A percentile compares a stretch with the other conserved stretches of the same genome.
Evolutionary conservation across 2,888 invertebrate genomes (phyloP).

Genomic region (Eupithecia subfuscata): DNA sequence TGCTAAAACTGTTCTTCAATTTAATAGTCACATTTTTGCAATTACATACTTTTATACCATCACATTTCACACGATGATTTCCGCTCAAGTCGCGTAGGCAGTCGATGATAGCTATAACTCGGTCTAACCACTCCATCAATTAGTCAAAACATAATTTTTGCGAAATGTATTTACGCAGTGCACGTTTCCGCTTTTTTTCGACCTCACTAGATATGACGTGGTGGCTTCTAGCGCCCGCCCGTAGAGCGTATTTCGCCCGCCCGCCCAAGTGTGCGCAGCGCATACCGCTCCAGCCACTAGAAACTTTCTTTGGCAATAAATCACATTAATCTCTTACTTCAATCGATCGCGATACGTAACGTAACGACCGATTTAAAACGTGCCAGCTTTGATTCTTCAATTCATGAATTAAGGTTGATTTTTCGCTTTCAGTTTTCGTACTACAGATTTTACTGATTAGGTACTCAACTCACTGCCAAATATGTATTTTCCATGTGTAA

Average conservation of each 20-base stretch:
- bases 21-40: background rate
- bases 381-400: slow-evolving; percentile 34
- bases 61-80: slow-evolving; percentile 14
- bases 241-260: slow-evolving; percentile 40
- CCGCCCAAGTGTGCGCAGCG: slow-evolving; percentile 41
- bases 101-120: slow-evolving; percentile 7
- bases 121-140: slow-evolving; percentile 12
- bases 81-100: slow-evolving; percentile 12
- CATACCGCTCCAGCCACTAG: slow-evolving; percentile 34
- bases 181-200: background rate
- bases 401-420: slow-evolving; percentile 29
- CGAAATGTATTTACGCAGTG: slow-evolving; percentile 3
- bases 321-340: slow-evolving; percentile 42
- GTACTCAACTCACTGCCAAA: slow-evolving; percentile 18
- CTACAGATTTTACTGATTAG: slow-evolving; percentile 11
- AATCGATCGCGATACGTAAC: slow-evolving; percentile 40
- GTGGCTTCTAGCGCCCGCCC: slow-evolving; percentile 45
- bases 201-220: slow-evolving; percentile 38
- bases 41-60: background rate
- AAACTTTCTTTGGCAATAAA: slow-evolving; percentile 43
- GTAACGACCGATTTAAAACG: slow-evolving; percentile 39
- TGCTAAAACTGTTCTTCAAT: background rate
- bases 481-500: slow-evolving; percentile 18
- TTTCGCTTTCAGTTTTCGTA: background rate
- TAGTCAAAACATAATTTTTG: slow-evolving; percentile 3